Evolutionary conservation across 2,113 vertebrate genomes (phyloP).

Genomic region (Apus apus): DNA sequence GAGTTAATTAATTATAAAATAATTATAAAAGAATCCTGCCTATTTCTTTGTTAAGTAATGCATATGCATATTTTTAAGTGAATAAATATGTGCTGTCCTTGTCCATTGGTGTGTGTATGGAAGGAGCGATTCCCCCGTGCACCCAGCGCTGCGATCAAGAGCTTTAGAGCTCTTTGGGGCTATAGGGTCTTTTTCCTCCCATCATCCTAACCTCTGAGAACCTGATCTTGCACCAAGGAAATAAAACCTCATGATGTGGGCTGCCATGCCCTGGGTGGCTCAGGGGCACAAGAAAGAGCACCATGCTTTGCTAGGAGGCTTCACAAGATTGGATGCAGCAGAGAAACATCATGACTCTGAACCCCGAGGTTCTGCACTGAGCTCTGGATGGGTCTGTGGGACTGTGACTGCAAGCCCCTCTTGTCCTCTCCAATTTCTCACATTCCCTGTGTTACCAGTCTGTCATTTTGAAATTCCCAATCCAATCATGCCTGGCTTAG

Average conservation of each 20-base stretch:
- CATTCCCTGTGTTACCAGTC: background rate
- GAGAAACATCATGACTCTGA: background rate
- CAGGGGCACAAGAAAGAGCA: background rate
- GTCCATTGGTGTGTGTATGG: no score
- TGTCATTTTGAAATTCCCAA: background rate
- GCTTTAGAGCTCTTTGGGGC: no score
- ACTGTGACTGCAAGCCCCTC: background rate
- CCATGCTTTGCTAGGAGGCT: background rate
- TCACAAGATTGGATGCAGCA: background rate
- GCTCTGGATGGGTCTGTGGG: background rate
- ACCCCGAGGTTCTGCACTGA: background rate
- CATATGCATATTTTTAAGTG: no score
- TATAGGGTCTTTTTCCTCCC: no score
- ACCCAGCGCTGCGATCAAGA: no score
- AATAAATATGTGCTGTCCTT: no score
- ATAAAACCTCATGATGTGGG: background rate
- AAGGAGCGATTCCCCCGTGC: no score
- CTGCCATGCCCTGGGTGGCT: background rate
- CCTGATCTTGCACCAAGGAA: background rate
- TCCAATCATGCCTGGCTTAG: background rate
- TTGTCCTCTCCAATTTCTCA: background rate
- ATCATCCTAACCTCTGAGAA: background rate
- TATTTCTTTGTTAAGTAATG: no score
- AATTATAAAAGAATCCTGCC: no score
- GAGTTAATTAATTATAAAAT: no score